Conservation (phyloP, 1,140 invertebrate genomes). For the Ptiloglossa arizonensis region DNA sequence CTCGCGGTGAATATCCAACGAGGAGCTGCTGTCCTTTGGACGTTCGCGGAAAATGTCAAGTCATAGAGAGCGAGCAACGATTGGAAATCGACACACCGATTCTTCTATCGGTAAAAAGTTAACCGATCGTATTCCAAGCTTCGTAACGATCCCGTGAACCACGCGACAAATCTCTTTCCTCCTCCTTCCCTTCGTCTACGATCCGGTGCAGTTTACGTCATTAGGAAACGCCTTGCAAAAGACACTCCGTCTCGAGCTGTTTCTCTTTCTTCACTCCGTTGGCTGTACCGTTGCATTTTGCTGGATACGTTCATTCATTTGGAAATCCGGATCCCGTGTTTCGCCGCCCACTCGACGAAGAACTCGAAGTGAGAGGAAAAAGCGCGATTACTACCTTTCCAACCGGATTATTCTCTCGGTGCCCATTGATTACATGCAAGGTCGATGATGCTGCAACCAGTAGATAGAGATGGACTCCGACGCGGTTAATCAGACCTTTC, state of each 20-base stretch:
- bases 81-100: background rate
- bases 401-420: slow-evolving; percentile 23
- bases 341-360: slow-evolving; percentile 33
- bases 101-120: background rate
- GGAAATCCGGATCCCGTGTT: slow-evolving; percentile 37
- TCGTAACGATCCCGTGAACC: background rate
- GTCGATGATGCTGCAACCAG: slow-evolving; percentile 34
- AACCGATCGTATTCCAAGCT: no score
- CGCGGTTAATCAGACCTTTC: slow-evolving; percentile 30
- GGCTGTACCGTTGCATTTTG: slow-evolving; percentile 25
- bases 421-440: slow-evolving; percentile 46
- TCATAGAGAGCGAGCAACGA: background rate
- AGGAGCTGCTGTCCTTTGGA: slow-evolving; percentile 6
- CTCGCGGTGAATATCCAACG: slow-evolving; percentile 66
- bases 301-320: slow-evolving; percentile 40
- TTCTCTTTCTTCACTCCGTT: slow-evolving; percentile 15
- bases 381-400: slow-evolving; percentile 46
- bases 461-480: background rate
- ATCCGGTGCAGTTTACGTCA: slow-evolving; percentile 50
- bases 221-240: slow-evolving; percentile 35
- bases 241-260: slow-evolving; percentile 8
- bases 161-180: background rate
- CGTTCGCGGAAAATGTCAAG: slow-evolving; percentile 41
- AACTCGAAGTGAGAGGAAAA: slow-evolving; percentile 35
- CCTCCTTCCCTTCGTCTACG: slow-evolving; percentile 6